These are phyloP conservation scores for Erannis defoliaria DNA, from an alignment of 2,888 invertebrate species.

Conservation along the genomic window DNA sequence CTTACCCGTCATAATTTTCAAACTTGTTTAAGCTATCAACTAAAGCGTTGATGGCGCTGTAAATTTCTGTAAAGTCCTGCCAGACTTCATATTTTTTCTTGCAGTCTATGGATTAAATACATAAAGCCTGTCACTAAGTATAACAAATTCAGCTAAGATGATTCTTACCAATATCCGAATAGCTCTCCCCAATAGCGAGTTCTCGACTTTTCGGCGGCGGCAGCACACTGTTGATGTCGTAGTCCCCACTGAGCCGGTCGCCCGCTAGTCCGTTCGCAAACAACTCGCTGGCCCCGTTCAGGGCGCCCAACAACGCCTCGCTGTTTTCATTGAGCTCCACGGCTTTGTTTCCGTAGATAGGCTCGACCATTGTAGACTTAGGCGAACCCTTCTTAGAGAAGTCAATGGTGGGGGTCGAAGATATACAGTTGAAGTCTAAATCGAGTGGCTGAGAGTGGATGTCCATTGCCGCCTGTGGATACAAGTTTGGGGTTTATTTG, in stretches of 20 bases:
- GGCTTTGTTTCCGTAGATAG: slow-evolving; percentile 83
- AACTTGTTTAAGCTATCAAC: too few relatives aligned
- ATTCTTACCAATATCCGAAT: slow-evolving; percentile 81
- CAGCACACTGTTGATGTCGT: slow-evolving; percentile 80
- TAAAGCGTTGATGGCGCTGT: too few relatives aligned
- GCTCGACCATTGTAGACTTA: slow-evolving; percentile 75
- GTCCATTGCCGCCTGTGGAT: slow-evolving; percentile 73
- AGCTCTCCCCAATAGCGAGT: slow-evolving; percentile 84
- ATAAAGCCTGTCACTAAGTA: too few relatives aligned
- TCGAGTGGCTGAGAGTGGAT: slow-evolving; percentile 81
- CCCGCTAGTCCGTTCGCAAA: slow-evolving; percentile 75
- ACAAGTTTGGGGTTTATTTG: slow-evolving; percentile 27
- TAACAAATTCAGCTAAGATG: background rate
- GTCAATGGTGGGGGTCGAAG: slow-evolving; percentile 79
- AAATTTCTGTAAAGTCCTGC: too few relatives aligned
- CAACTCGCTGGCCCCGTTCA: slow-evolving; percentile 78
- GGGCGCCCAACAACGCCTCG: slow-evolving; percentile 70
- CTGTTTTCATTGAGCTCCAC: slow-evolving; percentile 78
- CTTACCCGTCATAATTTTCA: too few relatives aligned
- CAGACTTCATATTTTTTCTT: too few relatives aligned
- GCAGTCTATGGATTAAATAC: too few relatives aligned
- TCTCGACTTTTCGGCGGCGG: slow-evolving; percentile 83
- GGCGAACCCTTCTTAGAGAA: slow-evolving; percentile 79
- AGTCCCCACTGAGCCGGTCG: slow-evolving; percentile 80
- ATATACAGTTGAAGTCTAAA: slow-evolving; percentile 81